Percentiles rank a stretch among this genome's conserved stretches.
phyloP scores from a whole-genome alignment of 1,140 invertebrate species.

The Propsilocerus akamusi region DNA sequence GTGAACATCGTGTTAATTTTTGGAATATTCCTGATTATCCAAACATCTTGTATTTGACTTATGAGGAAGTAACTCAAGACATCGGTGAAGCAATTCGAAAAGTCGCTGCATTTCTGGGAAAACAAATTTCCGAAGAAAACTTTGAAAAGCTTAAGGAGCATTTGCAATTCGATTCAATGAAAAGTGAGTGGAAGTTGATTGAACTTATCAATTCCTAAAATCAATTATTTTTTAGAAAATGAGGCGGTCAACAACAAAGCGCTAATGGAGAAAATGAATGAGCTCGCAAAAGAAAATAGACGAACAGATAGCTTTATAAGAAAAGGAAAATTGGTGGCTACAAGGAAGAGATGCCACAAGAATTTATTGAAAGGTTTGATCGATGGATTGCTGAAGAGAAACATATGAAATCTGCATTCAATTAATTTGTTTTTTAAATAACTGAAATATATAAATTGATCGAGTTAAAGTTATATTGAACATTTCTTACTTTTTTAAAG shows the following conservation, averaged over 20 bases:
- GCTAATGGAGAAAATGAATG: conserved; percentile 25
- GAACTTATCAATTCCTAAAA: too few species aligned
- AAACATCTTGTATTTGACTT: conserved; percentile 40
- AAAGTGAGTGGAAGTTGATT: conserved; percentile 40
- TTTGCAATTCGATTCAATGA: conserved; percentile 48
- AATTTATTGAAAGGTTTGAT: conserved; percentile 32
- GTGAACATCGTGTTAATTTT: conserved; percentile 35
- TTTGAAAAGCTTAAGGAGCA: conserved; percentile 31
- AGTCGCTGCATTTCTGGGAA: conserved; percentile 36
- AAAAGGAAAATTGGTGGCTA: conserved; percentile 41
- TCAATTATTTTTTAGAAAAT: too few species aligned
- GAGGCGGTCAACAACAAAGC: conserved; percentile 51
- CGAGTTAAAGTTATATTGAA: too few species aligned
- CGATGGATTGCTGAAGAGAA: too few species aligned
- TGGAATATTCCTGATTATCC: conserved; percentile 31
- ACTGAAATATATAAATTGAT: too few species aligned
- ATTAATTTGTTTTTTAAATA: too few species aligned
- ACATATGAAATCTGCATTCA: too few species aligned
- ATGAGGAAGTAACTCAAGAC: conserved; percentile 48
- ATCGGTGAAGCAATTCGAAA: conserved; percentile 33
- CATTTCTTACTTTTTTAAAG: too few species aligned
- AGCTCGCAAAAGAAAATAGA: too few species aligned
- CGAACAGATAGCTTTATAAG: conserved; percentile 40
- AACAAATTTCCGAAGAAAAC: conserved; percentile 27
- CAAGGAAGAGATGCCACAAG: conserved; percentile 35